Percentiles rank a stretch among this genome's conserved stretches.
phyloP scores from a whole-genome alignment of 2,797 vertebrate genomes.

The Heterohyrax brucei region DNA sequence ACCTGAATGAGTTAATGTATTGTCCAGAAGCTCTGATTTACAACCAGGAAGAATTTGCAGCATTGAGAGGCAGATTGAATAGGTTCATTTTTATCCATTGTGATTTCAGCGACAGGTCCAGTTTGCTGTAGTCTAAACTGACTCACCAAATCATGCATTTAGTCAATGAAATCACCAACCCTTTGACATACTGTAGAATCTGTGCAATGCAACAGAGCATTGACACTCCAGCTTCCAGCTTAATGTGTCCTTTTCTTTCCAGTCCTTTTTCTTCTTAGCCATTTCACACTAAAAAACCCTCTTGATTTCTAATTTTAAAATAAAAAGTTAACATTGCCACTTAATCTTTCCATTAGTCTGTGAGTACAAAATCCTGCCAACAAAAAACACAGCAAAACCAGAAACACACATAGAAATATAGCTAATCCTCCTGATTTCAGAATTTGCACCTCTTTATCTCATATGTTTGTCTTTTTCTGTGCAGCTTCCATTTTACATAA shows the following conservation, averaged over 20 bases:
- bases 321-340: constrained; percentile 30
- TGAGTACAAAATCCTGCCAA: background rate
- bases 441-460: background rate
- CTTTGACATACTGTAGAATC: constrained; percentile 72
- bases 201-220: constrained; percentile 25
- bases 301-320: constrained; percentile 67
- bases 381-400: background rate
- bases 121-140: constrained; percentile 80
- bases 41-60: constrained; percentile 81
- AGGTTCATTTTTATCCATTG: constrained; percentile 82
- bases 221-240: constrained; percentile 47
- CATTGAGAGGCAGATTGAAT: constrained; percentile 80
- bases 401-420: background rate
- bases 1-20: constrained; percentile 81
- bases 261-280: background rate
- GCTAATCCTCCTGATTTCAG: background rate
- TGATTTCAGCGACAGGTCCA: constrained; percentile 84
- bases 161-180: constrained; percentile 81
- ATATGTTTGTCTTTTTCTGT: background rate
- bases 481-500: background rate
- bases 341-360: constrained; percentile 26
- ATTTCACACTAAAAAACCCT: background rate
- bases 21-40: constrained; percentile 82
- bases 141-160: constrained; percentile 79
- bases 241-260: constrained; percentile 58